Conservation (phyloP, 2,113 vertebrate species). For the Tragelaphus buxtoni region DNA sequence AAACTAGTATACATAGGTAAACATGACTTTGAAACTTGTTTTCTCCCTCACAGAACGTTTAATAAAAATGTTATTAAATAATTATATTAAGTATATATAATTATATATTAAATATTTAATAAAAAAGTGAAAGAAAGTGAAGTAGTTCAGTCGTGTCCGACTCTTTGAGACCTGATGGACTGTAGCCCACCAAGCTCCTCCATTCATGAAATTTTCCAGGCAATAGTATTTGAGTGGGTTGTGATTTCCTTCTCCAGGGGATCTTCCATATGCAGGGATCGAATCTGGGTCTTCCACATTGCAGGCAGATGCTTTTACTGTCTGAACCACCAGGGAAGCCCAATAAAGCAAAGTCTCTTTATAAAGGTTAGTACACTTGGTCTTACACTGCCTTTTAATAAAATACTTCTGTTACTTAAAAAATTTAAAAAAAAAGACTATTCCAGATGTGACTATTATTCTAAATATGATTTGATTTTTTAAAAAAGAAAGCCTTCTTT, state of each 20-base stretch:
- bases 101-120: too few species aligned
- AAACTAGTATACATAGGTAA: neutral
- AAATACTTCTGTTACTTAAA: neutral
- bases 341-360: neutral
- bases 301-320: rapidly evolving
- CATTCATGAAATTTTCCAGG: neutral
- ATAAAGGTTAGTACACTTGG: neutral
- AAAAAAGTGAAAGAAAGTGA: neutral
- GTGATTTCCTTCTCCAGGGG: neutral
- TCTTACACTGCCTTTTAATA: neutral
- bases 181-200: neutral
- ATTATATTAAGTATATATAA: too few species aligned
- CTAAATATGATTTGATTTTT: neutral
- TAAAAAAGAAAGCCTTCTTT: neutral
- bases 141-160: neutral
- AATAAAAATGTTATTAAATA: neutral
- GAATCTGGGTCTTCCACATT: neutral
- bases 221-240: neutral
- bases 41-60: neutral
- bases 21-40: neutral
- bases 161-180: neutral
- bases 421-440: neutral
- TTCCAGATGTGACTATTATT: neutral
- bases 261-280: neutral
- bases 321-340: neutral